Evolutionary conservation across 2,113 vertebrate genomes (phyloP).

Genomic region (Coreoperca whiteheadi): DNA sequence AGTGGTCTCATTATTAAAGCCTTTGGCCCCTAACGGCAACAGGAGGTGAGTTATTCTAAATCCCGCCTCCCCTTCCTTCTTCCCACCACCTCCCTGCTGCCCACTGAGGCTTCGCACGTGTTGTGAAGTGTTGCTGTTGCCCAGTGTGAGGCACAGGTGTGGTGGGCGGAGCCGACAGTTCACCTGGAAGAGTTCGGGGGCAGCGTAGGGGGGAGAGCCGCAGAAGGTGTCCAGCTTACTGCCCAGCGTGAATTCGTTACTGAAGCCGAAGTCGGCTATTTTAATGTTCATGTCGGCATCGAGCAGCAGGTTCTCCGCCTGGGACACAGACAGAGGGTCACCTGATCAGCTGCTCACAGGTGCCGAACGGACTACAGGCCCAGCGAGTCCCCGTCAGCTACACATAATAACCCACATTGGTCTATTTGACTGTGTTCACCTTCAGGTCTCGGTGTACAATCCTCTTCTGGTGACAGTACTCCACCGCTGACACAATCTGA

Average conservation of each 20-base stretch:
- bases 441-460: conserved; percentile 70
- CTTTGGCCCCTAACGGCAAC: too few species aligned
- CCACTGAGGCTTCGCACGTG: too few species aligned
- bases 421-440: too few species aligned
- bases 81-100: too few species aligned
- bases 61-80: too few species aligned
- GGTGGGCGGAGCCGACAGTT: not conserved
- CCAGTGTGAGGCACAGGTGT: not conserved
- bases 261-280: conserved; percentile 96
- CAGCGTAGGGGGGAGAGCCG: conserved; percentile 92
- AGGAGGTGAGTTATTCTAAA: too few species aligned
- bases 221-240: conserved; percentile 96
- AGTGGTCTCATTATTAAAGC: too few species aligned
- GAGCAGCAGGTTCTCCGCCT: conserved; percentile 95
- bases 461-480: conserved; percentile 72
- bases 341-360: too few species aligned
- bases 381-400: too few species aligned
- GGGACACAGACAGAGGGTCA: conserved; percentile 22
- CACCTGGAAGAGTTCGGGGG: conserved; percentile 92
- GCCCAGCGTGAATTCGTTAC: conserved; percentile 93
- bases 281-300: conserved; percentile 97
- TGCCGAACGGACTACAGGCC: too few species aligned
- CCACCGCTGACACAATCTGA: conserved; percentile 70
- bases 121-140: too few species aligned
- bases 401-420: too few species aligned